These are phyloP conservation scores for Myotis vivesi DNA, from an alignment of 2,797 vertebrate species.

Conservation along the genomic window DNA sequence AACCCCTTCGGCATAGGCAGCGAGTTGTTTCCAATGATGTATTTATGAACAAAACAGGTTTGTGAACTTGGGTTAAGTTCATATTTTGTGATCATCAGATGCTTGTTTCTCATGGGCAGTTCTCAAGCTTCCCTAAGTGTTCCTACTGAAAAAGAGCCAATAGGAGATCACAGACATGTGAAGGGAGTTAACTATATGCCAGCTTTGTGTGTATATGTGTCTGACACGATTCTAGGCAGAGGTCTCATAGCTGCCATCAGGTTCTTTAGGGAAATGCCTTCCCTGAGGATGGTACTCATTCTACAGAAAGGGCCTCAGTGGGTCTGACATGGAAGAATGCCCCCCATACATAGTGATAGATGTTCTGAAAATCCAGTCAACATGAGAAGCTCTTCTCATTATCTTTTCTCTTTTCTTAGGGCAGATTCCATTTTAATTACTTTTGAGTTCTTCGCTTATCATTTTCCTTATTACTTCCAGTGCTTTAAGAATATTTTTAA, in stretches of 20 bases:
- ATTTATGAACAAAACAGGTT: background rate
- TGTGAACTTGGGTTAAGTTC: background rate
- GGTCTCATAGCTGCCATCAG: background rate
- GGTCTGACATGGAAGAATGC: background rate
- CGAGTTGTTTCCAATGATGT: background rate
- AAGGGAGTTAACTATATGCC: background rate
- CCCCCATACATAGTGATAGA: background rate
- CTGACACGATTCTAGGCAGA: background rate
- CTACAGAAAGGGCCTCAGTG: background rate
- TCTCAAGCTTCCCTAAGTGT: background rate
- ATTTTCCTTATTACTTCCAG: background rate
- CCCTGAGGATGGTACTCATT: background rate
- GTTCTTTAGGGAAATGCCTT: background rate
- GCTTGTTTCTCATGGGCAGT: background rate
- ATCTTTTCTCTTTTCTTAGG: background rate
- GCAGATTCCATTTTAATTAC: background rate
- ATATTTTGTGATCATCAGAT: background rate
- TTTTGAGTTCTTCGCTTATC: background rate
- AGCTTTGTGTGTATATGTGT: background rate
- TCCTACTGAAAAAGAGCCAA: background rate
- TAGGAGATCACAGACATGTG: background rate
- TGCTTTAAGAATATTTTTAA: constrained; percentile 1
- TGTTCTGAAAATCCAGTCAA: background rate
- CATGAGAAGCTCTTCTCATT: background rate
- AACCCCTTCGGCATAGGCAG: background rate